Percentiles rank a stretch among this genome's conserved stretches.
Conservation (phyloP, 2,797 vertebrate species). For the Neoniphon sammara region DNA sequence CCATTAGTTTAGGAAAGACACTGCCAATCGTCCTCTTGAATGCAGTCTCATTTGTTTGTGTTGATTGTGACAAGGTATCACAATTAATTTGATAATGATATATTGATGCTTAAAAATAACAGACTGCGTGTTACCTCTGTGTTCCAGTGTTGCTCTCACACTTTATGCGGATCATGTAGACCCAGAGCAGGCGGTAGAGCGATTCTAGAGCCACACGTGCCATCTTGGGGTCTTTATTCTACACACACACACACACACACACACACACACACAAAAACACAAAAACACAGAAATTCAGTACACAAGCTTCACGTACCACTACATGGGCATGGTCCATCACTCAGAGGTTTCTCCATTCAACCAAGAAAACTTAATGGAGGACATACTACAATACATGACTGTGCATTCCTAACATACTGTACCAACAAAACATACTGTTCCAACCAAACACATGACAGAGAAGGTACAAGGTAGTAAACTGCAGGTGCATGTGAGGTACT, state of each 20-base stretch:
- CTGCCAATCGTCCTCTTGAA: too few species aligned
- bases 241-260: constrained; percentile 28
- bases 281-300: neutral
- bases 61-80: neutral
- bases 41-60: neutral
- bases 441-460: too few species aligned
- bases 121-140: constrained; percentile 87
- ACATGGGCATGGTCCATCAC: too few species aligned
- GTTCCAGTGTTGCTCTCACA: constrained; percentile 99
- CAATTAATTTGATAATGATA: neutral
- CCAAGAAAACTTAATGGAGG: neutral
- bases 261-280: neutral
- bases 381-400: neutral
- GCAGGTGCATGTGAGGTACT: too few species aligned
- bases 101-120: neutral
- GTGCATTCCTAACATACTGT: constrained; percentile 18
- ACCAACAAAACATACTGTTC: neutral
- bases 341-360: neutral
- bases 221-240: constrained; percentile 99
- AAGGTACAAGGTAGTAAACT: too few species aligned
- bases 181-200: constrained; percentile 97
- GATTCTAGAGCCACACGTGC: constrained; percentile 98
- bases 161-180: constrained; percentile 99
- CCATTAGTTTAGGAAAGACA: too few species aligned
- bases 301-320: too few species aligned